Evolutionary conservation across 2,888 invertebrate species (phyloP), one percentile per base, ranked within the genome.

Genomic region (Erebia epiphron): DNA sequence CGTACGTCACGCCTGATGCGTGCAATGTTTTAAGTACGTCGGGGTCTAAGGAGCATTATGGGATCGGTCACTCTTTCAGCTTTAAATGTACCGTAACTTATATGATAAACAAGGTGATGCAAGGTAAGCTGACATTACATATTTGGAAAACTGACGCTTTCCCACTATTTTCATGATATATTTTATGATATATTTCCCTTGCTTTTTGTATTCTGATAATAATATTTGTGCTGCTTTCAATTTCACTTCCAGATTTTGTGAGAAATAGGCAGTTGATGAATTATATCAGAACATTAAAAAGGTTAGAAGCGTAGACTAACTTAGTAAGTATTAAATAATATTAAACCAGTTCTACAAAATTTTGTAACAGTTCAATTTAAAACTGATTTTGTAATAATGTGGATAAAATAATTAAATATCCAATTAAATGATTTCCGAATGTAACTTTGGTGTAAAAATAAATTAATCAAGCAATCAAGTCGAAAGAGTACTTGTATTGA

Each of bases 1-100:
- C 85, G 85, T 77, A 81, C 88, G 90, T 90, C 87, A 90, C 88
- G 90, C 86, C 79, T 77, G 83, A 78, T 84, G 90, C 87, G 81
- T 80, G 79, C 87, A 80, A 82, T 84, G 86, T 83, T 88, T 86
- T 86, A 86, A 86, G 82, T 83, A 80, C 80, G 80, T 71, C 69
- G 70, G 76, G 75, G 75, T 73, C 76, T 76, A 73, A 78, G 75
- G 75, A 75, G 74, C 72, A 69, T 73, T 71, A 69, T 74, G 74
- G 73, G 74, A 73, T 76, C 71, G 78, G 77, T 75, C 78, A 79
- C 76, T 76, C 75, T 74, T 74, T 73, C 63, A 68, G 58, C 58
- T 68, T 65, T 68, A 73, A 73, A 62, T 67, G 68, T 72, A 73
- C 68, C 67, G 69, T 66, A 69, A 71, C 71, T 26, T 46, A 66